Conservation (phyloP, 2,113 vertebrate species). For the Gobius niger region DNA sequence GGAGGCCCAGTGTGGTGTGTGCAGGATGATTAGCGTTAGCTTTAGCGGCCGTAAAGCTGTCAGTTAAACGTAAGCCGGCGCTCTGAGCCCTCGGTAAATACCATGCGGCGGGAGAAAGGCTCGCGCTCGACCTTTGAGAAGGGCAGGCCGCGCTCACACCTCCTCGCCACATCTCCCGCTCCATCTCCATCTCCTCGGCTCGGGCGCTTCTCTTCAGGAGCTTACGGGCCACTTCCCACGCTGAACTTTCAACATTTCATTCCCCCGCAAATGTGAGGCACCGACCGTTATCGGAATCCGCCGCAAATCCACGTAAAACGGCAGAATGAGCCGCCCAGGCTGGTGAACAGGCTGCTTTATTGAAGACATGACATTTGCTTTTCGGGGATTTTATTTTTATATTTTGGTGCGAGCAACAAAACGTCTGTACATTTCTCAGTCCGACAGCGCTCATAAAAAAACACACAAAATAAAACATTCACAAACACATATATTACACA, state of each 20-base stretch:
- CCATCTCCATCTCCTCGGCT: slow-evolving; percentile 3
- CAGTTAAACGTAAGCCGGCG: slow-evolving; percentile 7
- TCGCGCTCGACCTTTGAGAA: slow-evolving; percentile 11
- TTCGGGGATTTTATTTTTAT: slow-evolving; percentile 29
- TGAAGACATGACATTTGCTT: slow-evolving; percentile 74
- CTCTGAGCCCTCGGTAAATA: slow-evolving; percentile 14
- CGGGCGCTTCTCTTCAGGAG: slow-evolving; percentile 21
- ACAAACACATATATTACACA: slow-evolving; percentile 52
- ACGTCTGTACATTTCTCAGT: slow-evolving; percentile 59
- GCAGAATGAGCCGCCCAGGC: slow-evolving; percentile 61
- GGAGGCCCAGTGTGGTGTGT: no score
- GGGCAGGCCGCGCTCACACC: slow-evolving; percentile 17
- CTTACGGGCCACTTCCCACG: slow-evolving; percentile 5
- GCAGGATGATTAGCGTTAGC: no score
- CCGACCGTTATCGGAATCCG: slow-evolving; percentile 52
- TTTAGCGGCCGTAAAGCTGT: not conserved
- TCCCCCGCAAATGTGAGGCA: slow-evolving; percentile 20
- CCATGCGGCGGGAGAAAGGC: slow-evolving; percentile 11
- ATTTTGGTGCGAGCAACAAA: slow-evolving; percentile 71
- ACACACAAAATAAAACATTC: slow-evolving; percentile 61
- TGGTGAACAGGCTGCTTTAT: slow-evolving; percentile 77
- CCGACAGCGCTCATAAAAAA: slow-evolving; percentile 66
- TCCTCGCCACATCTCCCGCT: no score
- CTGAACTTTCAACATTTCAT: slow-evolving; percentile 33
- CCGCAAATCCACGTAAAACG: slow-evolving; percentile 34